Percentiles rank a stretch among this genome's conserved stretches.
These are phyloP conservation scores for Mesoclemmys tuberculata DNA, from an alignment of 2,113 vertebrate genomes.

Conservation along the genomic window DNA sequence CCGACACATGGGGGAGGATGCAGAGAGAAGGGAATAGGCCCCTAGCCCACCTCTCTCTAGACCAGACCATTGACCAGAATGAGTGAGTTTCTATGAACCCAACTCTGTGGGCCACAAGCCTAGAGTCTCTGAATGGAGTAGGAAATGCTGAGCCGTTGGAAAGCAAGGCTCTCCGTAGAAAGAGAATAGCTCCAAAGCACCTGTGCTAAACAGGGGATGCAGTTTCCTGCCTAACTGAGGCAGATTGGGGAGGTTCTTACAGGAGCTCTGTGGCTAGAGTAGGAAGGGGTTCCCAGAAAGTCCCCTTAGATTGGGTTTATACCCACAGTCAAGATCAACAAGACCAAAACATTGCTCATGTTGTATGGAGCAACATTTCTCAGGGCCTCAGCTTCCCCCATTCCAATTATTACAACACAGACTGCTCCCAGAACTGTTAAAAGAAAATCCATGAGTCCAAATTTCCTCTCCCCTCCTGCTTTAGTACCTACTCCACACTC, in stretches of 20 bases:
- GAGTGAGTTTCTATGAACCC: accelerated
- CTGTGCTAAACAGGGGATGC: accelerated
- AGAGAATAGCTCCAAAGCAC: accelerated
- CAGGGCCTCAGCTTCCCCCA: not conserved
- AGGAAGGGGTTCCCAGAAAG: accelerated
- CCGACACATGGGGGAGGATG: not conserved
- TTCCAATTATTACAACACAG: not conserved
- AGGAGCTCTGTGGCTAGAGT: no score
- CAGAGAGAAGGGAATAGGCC: not conserved
- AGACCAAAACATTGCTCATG: not conserved
- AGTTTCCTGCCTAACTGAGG: accelerated
- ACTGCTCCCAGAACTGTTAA: not conserved
- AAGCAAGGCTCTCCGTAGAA: accelerated
- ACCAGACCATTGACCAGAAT: not conserved
- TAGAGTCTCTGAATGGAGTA: not conserved
- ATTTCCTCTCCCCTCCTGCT: not conserved
- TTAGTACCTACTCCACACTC: not conserved
- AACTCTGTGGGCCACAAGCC: accelerated
- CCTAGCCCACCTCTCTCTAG: not conserved
- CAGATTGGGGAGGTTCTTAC: not conserved
- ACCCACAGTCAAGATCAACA: not conserved
- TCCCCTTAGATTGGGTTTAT: not conserved
- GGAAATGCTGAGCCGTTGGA: not conserved
- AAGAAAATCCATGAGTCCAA: not conserved
- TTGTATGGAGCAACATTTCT: not conserved